Percentiles rank a stretch among this genome's conserved stretches.
Evolutionary conservation across 2,113 vertebrate species (phyloP).

Genomic region (Aphelocoma coerulescens): DNA sequence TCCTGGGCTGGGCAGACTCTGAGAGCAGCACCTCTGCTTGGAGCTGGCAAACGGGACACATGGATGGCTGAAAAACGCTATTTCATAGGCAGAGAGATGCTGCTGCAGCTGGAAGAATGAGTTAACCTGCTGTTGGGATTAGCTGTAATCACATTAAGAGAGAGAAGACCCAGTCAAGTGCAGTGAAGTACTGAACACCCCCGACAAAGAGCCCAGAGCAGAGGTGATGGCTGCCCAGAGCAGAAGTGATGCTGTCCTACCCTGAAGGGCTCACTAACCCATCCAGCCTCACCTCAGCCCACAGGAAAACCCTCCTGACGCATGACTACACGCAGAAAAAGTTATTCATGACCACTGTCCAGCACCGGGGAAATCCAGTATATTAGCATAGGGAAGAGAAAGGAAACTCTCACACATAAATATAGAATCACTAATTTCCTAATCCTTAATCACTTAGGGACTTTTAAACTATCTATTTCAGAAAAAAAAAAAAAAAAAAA

Average conservation of each 20-base stretch:
- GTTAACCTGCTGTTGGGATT: neutral
- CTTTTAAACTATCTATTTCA: neutral
- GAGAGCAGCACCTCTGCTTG: neutral
- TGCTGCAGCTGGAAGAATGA: neutral
- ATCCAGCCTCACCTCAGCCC: neutral
- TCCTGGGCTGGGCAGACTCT: neutral
- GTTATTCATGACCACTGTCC: neutral
- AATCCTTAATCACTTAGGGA: neutral
- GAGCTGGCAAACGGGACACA: neutral
- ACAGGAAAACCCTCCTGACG: neutral
- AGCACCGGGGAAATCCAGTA: neutral
- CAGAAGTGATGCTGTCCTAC: neutral
- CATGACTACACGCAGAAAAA: neutral
- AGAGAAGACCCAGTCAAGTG: neutral
- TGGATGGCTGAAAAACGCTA: rapidly evolving
- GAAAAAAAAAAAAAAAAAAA: neutral
- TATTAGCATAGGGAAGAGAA: neutral
- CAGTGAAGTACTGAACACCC: neutral
- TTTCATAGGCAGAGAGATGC: neutral
- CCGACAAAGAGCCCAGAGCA: neutral
- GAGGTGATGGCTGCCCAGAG: neutral
- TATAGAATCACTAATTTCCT: neutral
- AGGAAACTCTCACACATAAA: neutral
- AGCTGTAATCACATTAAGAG: neutral
- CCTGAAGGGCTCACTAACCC: neutral